These are phyloP conservation scores for Melanotaenia boesemani DNA, from an alignment of 2,797 vertebrate species.

Conservation along the genomic window DNA sequence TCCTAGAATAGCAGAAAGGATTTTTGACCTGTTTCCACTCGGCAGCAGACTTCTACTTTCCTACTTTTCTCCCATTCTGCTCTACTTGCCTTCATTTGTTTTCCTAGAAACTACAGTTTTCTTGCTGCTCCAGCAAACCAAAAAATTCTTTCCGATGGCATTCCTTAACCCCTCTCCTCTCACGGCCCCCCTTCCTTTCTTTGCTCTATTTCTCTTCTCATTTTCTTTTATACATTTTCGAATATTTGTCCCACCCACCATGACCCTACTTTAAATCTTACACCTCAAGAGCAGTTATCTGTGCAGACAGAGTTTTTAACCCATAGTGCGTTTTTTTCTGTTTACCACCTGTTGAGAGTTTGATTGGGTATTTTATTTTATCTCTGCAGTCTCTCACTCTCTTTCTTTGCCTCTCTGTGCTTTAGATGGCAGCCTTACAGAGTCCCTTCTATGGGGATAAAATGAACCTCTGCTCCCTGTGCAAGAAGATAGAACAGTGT, in stretches of 20 bases:
- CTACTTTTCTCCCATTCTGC: conserved; percentile 25
- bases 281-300: conserved; percentile 5
- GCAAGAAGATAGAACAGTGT: conserved; percentile 99
- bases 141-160: conserved; percentile 38
- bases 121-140: conserved; percentile 56
- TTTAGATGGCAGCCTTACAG: conserved; percentile 97
- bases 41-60: conserved; percentile 21
- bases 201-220: conserved; percentile 16
- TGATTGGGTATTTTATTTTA: conserved; percentile 29
- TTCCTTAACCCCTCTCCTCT: conserved; percentile 15
- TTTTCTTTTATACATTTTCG: conserved; percentile 25
- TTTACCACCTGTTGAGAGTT: conserved; percentile 40
- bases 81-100: conserved; percentile 51
- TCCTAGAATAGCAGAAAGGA: conserved; percentile 31
- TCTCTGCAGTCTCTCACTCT: conserved; percentile 12
- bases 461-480: conserved; percentile 98
- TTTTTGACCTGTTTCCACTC: conserved; percentile 50
- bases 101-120: conserved; percentile 42
- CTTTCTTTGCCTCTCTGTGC: conserved; percentile 55
- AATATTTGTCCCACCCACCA: conserved; percentile 13
- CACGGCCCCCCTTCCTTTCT: conserved; percentile 12
- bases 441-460: conserved; percentile 99
- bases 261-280: conserved; percentile 10
- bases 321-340: neutral
- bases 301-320: conserved; percentile 2